phyloP scores from a whole-genome alignment of 1,140 invertebrate genomes.

The Drosophila trapezifrons region DNA sequence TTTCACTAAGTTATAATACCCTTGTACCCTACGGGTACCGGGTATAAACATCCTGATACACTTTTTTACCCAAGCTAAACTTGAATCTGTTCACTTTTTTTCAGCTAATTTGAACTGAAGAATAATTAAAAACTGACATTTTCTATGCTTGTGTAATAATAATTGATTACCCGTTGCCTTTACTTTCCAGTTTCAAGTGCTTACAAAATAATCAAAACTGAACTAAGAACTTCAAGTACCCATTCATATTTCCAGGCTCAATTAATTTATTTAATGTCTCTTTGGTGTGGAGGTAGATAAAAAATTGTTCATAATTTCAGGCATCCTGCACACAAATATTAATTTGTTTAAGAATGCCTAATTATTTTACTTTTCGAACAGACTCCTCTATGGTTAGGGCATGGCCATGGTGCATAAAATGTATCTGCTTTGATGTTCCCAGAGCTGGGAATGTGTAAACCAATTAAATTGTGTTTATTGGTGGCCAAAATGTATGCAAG shows the following conservation, averaged over 20 bases:
- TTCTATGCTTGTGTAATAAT: too few relatives aligned
- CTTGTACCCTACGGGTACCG: too few relatives aligned
- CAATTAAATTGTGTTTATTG: conserved; percentile 41
- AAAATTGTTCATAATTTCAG: background rate
- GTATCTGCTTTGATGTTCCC: conserved; percentile 1
- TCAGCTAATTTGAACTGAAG: background rate
- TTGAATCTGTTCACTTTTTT: background rate
- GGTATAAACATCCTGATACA: too few relatives aligned
- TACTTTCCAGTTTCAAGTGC: too few relatives aligned
- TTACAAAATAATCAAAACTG: background rate
- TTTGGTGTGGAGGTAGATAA: background rate
- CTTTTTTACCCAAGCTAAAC: background rate
- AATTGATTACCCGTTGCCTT: background rate
- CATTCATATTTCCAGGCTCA: background rate
- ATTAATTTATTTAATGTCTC: background rate
- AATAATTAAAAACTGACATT: background rate
- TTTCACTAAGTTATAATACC: too few relatives aligned
- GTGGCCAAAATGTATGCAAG: conserved; percentile 6
- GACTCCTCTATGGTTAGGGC: background rate
- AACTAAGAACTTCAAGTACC: background rate
- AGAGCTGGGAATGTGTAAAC: background rate
- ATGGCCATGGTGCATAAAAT: conserved; percentile 3
- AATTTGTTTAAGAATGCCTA: background rate
- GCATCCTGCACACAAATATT: background rate
- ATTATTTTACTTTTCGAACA: background rate